These are phyloP conservation scores for Sorex fumeus DNA, from an alignment of 2,113 vertebrate species.

Conservation along the genomic window DNA sequence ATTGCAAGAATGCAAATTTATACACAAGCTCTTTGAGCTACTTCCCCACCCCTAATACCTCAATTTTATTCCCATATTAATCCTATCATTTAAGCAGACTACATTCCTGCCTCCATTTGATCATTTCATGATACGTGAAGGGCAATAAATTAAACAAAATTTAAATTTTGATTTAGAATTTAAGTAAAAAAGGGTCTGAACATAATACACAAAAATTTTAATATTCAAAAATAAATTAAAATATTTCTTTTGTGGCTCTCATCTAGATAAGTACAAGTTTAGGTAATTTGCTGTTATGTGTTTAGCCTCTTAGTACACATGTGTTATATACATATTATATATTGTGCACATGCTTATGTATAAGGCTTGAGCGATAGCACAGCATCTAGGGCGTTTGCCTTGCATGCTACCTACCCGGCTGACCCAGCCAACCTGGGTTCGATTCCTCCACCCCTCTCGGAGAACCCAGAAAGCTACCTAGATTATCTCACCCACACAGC, in stretches of 20 bases:
- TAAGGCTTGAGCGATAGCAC: too few species aligned
- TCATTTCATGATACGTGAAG: neutral
- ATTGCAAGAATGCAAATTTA: too few species aligned
- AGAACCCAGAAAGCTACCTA: too few species aligned
- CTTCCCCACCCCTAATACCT: neutral
- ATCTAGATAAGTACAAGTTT: neutral
- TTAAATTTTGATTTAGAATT: neutral
- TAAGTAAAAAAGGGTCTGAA: neutral
- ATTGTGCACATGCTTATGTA: too few species aligned
- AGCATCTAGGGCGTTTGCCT: too few species aligned
- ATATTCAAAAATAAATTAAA: constrained; percentile 29
- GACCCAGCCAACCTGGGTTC: too few species aligned
- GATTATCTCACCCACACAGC: too few species aligned
- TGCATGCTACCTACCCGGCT: too few species aligned
- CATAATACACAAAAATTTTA: neutral
- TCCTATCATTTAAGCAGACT: neutral
- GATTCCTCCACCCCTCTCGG: too few species aligned
- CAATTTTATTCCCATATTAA: neutral
- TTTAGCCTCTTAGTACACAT: neutral
- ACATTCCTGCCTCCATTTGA: neutral
- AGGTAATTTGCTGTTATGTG: neutral
- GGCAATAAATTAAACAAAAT: neutral
- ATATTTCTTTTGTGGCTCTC: neutral
- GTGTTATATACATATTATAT: neutral
- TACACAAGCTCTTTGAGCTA: too few species aligned